Percentiles rank a stretch among this genome's conserved stretches.
Conservation (phyloP, 2,888 invertebrate genomes). For the Lasiommata megera region DNA sequence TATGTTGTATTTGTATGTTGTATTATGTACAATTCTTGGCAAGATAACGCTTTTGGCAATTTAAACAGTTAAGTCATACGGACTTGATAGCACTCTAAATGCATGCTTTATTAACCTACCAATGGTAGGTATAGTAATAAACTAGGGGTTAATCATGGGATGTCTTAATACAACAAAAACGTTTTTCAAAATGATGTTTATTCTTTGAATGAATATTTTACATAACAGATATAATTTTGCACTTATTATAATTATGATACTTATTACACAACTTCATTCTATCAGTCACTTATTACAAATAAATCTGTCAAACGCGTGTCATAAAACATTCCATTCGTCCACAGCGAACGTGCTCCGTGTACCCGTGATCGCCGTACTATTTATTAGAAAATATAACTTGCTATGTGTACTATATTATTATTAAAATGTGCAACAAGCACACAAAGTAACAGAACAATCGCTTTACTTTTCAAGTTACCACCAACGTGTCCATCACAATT, state of each 20-base stretch:
- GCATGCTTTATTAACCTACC: no score
- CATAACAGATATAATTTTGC: constrained; percentile 52
- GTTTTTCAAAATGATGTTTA: constrained; percentile 49
- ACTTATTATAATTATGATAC: constrained; percentile 42
- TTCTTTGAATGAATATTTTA: constrained; percentile 52
- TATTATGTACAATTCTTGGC: no score
- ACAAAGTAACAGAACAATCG: constrained; percentile 10
- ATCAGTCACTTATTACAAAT: constrained; percentile 41
- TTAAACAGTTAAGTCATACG: no score
- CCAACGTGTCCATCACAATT: no score
- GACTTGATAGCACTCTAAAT: no score
- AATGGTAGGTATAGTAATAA: no score
- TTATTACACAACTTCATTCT: constrained; percentile 37
- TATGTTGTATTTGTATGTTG: no score
- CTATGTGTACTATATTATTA: constrained; percentile 17
- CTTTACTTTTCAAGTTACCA: no score
- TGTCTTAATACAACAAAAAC: constrained; percentile 36
- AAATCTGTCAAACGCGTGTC: constrained; percentile 20
- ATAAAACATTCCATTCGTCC: neutral
- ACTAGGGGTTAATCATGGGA: no score
- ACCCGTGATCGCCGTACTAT: neutral
- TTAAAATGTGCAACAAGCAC: constrained; percentile 22
- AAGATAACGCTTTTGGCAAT: no score
- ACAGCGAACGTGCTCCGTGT: neutral
- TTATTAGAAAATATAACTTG: constrained; percentile 27